Percentiles rank a stretch among this genome's conserved stretches.
These are phyloP conservation scores for Pandemis cinnamomeana DNA, from an alignment of 2,888 invertebrate species.

Conservation along the genomic window DNA sequence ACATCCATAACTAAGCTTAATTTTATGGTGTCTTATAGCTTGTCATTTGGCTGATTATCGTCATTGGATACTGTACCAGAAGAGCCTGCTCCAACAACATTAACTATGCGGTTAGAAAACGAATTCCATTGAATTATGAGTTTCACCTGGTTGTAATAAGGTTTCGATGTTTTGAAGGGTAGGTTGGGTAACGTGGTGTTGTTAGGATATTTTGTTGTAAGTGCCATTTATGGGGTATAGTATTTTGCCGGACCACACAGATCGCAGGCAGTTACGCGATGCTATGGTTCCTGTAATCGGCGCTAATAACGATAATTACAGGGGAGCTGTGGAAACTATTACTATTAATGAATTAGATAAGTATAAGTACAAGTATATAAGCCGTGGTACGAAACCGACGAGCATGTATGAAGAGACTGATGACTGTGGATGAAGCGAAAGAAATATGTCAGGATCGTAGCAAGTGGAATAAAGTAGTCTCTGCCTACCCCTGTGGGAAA, in stretches of 20 bases:
- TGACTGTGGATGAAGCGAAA: too few relatives aligned
- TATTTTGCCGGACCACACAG: conserved; percentile 51
- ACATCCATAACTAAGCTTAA: conserved; percentile 44
- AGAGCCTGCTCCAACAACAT: conserved; percentile 41
- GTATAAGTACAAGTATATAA: not conserved
- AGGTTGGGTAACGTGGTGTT: conserved; percentile 31
- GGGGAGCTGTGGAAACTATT: conserved; percentile 15
- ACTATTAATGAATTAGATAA: not conserved
- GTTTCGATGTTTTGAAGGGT: not conserved
- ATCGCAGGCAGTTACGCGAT: conserved; percentile 41
- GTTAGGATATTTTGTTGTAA: conserved; percentile 46
- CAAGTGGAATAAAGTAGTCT: too few relatives aligned
- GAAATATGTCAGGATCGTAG: too few relatives aligned
- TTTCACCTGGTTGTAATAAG: conserved; percentile 10
- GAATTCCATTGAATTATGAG: not conserved
- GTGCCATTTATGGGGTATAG: conserved; percentile 48
- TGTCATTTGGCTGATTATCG: conserved; percentile 61
- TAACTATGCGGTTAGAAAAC: conserved; percentile 4
- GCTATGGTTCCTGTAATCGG: conserved; percentile 34
- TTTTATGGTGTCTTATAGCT: conserved; percentile 54
- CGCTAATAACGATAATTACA: conserved; percentile 41
- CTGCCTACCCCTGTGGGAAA: too few relatives aligned
- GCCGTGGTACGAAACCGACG: too few relatives aligned
- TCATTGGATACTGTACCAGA: conserved; percentile 46
- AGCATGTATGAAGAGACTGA: too few relatives aligned